Evolutionary conservation across 2,797 vertebrate species (phyloP).

Genomic region (Bovichtus diacanthus): DNA sequence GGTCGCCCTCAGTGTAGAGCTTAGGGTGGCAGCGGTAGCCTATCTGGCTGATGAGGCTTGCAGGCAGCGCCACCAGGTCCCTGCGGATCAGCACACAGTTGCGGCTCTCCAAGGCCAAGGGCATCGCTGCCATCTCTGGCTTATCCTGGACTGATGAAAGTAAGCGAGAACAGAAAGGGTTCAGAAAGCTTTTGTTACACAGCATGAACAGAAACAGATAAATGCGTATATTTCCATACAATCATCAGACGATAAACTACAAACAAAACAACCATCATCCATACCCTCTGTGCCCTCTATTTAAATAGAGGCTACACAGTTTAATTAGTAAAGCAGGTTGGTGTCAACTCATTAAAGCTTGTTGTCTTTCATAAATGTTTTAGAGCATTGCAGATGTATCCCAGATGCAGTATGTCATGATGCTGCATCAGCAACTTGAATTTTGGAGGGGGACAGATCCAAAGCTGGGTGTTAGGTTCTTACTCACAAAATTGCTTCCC

Average conservation of each 20-base stretch:
- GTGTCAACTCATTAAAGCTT: conserved; percentile 60
- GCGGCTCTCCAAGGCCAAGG: conserved; percentile 92
- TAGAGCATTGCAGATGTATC: conserved; percentile 70
- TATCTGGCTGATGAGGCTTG: conserved; percentile 98
- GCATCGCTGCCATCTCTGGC: conserved; percentile 87
- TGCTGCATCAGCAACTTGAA: conserved; percentile 68
- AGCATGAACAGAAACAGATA: conserved; percentile 19
- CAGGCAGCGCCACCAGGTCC: conserved; percentile 95
- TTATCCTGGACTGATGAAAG: conserved; percentile 89
- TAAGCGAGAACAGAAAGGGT: conserved; percentile 18
- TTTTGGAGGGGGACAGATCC: conserved; percentile 57
- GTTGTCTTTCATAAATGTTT: conserved; percentile 74
- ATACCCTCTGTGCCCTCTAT: not conserved
- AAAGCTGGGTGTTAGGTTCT: conserved; percentile 54
- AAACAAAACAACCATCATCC: conserved; percentile 5
- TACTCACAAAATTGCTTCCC: conserved; percentile 47
- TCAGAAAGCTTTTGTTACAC: conserved; percentile 18
- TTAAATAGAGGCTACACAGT: conserved; percentile 15
- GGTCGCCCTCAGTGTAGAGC: conserved; percentile 98
- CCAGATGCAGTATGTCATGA: conserved; percentile 66
- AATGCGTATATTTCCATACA: not conserved
- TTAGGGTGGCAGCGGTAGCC: conserved; percentile 99
- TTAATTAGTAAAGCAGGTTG: conserved; percentile 42
- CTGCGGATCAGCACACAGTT: conserved; percentile 97
- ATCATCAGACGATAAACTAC: not conserved